phyloP scores from a whole-genome alignment of 2,113 vertebrate genomes.

The Crotalus viridis region DNA sequence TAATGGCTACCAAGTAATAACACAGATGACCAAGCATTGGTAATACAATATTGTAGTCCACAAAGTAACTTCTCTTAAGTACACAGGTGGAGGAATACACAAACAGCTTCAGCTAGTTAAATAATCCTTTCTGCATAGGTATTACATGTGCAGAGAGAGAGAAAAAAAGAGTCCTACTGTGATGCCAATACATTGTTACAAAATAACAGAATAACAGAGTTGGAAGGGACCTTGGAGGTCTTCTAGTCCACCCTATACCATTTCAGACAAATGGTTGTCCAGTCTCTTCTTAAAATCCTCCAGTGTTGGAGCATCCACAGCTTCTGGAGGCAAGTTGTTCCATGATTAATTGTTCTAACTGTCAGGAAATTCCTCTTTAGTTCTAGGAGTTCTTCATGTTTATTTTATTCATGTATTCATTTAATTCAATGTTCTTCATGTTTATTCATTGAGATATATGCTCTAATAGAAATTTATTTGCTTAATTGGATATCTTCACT shows the following conservation, averaged over 20 bases:
- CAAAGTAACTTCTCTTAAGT: not conserved
- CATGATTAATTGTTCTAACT: not conserved
- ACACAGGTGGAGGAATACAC: not conserved
- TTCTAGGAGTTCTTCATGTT: not conserved
- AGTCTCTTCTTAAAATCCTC: not conserved
- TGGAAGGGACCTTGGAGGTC: not conserved
- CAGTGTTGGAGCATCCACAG: not conserved
- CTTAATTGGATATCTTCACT: conserved; percentile 24
- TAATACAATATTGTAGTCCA: not conserved
- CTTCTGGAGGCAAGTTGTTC: not conserved
- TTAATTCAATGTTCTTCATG: not conserved
- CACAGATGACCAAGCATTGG: not conserved
- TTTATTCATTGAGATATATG: not conserved
- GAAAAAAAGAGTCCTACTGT: not conserved
- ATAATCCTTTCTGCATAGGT: not conserved
- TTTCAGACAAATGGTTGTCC: not conserved
- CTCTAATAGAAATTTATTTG: not conserved
- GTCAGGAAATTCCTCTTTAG: not conserved
- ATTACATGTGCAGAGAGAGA: not conserved
- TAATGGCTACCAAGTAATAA: not conserved
- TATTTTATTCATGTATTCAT: not conserved
- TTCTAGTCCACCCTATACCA: not conserved
- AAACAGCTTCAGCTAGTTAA: not conserved
- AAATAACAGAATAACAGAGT: not conserved
- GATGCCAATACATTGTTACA: not conserved